Percentiles rank a stretch among this genome's conserved stretches.
Evolutionary conservation across 2,888 invertebrate species (phyloP).

Genomic region (Macroteleia sp.): DNA sequence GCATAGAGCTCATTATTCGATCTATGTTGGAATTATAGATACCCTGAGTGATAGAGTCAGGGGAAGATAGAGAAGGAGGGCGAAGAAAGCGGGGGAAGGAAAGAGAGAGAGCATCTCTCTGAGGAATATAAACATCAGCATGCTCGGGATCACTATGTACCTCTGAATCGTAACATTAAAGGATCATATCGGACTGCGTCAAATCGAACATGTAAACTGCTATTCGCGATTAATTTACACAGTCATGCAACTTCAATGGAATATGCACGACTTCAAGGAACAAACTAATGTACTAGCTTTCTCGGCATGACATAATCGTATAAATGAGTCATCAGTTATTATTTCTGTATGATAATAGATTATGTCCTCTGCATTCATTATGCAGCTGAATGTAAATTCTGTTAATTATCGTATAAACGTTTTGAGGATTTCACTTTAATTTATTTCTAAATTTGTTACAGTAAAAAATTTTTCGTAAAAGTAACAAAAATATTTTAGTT

Average conservation of each 20-base stretch:
- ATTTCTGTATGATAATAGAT: conserved; percentile 27
- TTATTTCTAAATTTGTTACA: too few relatives aligned
- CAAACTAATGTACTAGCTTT: conserved; percentile 25
- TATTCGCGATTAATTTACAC: conserved; percentile 53
- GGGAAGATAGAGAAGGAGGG: too few relatives aligned
- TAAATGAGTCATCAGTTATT: conserved; percentile 12
- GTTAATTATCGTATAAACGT: too few relatives aligned
- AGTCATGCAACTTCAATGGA: conserved; percentile 56
- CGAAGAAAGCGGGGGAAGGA: background rate
- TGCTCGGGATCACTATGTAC: conserved; percentile 36
- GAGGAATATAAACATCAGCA: conserved; percentile 47
- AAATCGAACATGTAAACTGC: conserved; percentile 38
- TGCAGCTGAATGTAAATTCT: too few relatives aligned
- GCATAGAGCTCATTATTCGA: conserved; percentile 36
- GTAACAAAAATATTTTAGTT: too few relatives aligned
- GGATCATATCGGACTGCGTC: conserved; percentile 30
- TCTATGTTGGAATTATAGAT: conserved; percentile 23
- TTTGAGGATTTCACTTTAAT: too few relatives aligned
- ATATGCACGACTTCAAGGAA: conserved; percentile 38
- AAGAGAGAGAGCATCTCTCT: conserved; percentile 19
- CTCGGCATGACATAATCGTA: conserved; percentile 24
- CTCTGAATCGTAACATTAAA: conserved; percentile 22
- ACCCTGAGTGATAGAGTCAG: conserved; percentile 15
- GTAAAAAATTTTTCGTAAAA: too few relatives aligned
- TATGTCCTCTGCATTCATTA: conserved; percentile 5